Evolutionary conservation across 2,888 invertebrate species (phyloP).

Genomic region (Therioaphis trifolii): DNA sequence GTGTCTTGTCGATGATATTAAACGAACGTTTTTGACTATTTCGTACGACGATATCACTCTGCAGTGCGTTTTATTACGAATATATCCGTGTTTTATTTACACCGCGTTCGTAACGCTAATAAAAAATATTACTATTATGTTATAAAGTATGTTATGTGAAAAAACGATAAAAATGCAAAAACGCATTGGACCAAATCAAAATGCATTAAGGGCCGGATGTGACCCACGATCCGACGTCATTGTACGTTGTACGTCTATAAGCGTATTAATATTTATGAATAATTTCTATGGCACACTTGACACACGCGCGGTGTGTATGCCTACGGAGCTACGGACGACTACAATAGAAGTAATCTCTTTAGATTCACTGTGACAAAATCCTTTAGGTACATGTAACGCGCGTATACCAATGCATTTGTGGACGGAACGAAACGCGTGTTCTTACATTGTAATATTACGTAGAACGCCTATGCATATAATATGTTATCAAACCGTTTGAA

Average conservation of each 20-base stretch:
- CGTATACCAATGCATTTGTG: too few relatives aligned
- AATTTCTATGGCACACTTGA: neutral
- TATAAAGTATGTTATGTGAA: neutral
- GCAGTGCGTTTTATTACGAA: neutral
- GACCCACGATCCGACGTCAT: slow-evolving; percentile 34
- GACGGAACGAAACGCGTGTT: too few relatives aligned
- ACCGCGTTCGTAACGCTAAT: neutral
- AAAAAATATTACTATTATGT: too few relatives aligned
- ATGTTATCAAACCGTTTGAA: too few relatives aligned
- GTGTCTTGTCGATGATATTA: neutral
- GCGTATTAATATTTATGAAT: slow-evolving; percentile 47
- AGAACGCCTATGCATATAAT: too few relatives aligned
- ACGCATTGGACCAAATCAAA: slow-evolving; percentile 20
- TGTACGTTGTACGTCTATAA: slow-evolving; percentile 11
- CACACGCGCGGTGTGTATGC: neutral
- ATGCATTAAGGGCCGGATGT: slow-evolving; percentile 31
- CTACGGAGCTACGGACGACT: neutral
- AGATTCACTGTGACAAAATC: slow-evolving; percentile 22
- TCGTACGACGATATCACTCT: neutral
- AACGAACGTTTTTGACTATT: neutral
- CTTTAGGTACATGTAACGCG: neutral
- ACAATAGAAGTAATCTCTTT: slow-evolving; percentile 34
- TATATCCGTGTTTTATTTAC: neutral
- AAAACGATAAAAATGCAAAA: slow-evolving; percentile 30
- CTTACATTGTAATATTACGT: too few relatives aligned